phyloP scores from a whole-genome alignment of 2,888 invertebrate genomes.

The Tipula confusa region DNA sequence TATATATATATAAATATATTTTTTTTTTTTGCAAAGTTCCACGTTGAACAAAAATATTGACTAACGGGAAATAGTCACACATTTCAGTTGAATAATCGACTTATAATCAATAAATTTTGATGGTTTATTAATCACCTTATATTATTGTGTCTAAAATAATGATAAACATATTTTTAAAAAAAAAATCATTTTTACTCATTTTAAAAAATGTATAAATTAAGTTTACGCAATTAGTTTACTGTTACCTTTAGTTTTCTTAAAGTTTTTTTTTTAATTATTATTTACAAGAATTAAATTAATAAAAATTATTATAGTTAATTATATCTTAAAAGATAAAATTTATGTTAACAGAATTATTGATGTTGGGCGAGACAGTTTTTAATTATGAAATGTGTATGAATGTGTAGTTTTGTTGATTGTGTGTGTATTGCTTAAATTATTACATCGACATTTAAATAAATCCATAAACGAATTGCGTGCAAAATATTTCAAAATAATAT shows the following conservation, averaged over 20 bases:
- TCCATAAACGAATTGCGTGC: no score
- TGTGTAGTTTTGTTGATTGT: no score
- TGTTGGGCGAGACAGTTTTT: no score
- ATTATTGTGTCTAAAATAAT: background rate
- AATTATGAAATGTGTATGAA: no score
- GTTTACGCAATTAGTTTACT: background rate
- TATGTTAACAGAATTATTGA: no score
- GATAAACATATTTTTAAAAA: background rate
- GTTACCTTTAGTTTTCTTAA: constrained; percentile 15
- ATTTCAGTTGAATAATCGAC: background rate
- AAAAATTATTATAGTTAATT: no score
- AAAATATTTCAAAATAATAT: no score
- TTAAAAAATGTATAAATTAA: background rate
- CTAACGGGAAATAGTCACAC: background rate
- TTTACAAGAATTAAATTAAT: constrained; percentile 20
- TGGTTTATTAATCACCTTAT: background rate
- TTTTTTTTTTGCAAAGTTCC: no score
- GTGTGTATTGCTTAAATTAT: no score
- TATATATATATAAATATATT: background rate
- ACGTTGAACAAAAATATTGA: no score
- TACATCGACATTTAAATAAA: no score
- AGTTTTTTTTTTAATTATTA: background rate
- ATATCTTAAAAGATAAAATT: no score
- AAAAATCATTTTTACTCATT: background rate
- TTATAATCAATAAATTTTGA: background rate